These are phyloP conservation scores for Rhagonycha lutea DNA, from an alignment of 2,888 invertebrate genomes.

Conservation along the genomic window DNA sequence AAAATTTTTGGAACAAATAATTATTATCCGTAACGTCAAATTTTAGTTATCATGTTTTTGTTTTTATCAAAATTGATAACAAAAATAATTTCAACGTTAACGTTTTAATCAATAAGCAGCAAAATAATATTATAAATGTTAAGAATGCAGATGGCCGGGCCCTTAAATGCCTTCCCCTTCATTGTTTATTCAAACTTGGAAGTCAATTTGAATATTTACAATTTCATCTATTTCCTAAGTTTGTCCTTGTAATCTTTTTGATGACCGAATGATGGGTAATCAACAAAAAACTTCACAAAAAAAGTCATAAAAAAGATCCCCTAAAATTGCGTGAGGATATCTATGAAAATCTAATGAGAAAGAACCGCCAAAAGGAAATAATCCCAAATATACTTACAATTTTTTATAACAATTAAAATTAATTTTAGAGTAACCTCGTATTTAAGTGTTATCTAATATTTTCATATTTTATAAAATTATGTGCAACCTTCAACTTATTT, in stretches of 20 bases:
- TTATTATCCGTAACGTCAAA: background rate
- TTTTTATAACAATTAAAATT: background rate
- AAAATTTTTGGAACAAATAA: background rate
- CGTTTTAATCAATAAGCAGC: background rate
- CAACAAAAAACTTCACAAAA: background rate
- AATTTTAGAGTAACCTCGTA: background rate
- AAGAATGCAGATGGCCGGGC: background rate
- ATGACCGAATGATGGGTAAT: background rate
- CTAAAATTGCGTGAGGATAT: background rate
- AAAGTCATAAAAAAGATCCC: background rate
- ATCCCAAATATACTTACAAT: background rate
- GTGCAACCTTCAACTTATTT: background rate
- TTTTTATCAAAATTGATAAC: background rate
- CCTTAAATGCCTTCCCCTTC: background rate
- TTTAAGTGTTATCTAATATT: background rate
- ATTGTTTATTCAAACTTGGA: background rate
- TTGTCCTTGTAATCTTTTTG: background rate
- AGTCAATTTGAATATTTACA: background rate
- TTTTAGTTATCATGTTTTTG: background rate
- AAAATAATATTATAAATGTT: background rate
- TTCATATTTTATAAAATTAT: background rate
- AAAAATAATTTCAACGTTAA: background rate
- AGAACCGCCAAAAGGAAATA: background rate
- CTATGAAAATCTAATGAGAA: background rate
- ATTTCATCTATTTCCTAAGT: constrained; percentile 4